phyloP scores from a whole-genome alignment of 2,797 vertebrate species.

The Todus mexicanus region DNA sequence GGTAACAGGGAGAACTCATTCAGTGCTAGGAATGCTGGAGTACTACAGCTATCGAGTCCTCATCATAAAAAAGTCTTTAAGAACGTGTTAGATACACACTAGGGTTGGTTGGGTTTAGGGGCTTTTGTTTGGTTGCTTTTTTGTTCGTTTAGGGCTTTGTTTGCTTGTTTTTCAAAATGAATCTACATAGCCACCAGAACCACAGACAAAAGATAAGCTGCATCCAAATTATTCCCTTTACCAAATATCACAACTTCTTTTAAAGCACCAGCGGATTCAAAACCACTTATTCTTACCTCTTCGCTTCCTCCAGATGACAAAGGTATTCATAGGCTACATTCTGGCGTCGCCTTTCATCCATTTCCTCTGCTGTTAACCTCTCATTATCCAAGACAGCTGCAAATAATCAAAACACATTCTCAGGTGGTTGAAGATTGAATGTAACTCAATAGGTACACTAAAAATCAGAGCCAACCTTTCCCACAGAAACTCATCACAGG shows the following conservation, averaged over 20 bases:
- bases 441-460: neutral
- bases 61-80: neutral
- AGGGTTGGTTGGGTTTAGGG: accelerated
- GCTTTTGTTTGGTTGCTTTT: neutral
- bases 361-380: conserved; percentile 97
- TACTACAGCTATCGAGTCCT: neutral
- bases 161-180: neutral
- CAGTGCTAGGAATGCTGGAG: neutral
- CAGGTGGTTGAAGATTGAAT: neutral
- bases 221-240: neutral
- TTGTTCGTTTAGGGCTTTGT: neutral
- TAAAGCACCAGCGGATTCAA: neutral
- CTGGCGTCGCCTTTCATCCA: conserved; percentile 93
- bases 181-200: neutral
- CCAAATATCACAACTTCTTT: neutral
- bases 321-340: conserved; percentile 98
- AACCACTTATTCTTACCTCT: conserved; percentile 78
- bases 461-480: neutral
- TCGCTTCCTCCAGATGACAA: conserved; percentile 97
- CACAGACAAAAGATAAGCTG: neutral
- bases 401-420: conserved; percentile 1
- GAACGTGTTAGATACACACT: neutral
- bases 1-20: neutral
- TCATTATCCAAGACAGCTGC: conserved; percentile 96
- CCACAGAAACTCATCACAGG: neutral